Evolutionary conservation across 2,113 vertebrate genomes (phyloP).

Genomic region (Carlito syrichta): DNA sequence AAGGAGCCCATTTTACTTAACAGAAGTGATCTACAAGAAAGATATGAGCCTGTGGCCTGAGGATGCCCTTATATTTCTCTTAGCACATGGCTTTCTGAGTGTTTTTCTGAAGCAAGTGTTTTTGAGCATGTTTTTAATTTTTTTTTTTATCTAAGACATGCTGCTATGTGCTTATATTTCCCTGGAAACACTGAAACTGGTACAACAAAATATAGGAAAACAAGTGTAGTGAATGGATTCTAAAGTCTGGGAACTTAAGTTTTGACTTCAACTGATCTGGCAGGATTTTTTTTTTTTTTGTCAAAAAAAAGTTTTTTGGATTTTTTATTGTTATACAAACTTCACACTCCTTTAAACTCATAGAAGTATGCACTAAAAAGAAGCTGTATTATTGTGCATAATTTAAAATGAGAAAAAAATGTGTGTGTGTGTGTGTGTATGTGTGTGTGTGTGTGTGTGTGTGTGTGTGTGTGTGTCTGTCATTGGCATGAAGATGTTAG

Average conservation of each 20-base stretch:
- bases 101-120: not conserved
- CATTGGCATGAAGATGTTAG: not conserved
- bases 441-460: not conserved
- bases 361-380: not conserved
- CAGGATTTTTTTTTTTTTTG: not conserved
- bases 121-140: not conserved
- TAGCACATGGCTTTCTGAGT: not conserved
- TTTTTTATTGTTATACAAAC: not conserved
- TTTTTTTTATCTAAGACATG: not conserved
- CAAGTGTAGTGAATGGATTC: not conserved
- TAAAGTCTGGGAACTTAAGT: not conserved
- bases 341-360: not conserved
- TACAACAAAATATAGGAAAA: not conserved
- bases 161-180: not conserved
- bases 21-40: not conserved
- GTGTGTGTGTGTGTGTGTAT: not conserved
- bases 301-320: not conserved
- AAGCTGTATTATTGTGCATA: not conserved
- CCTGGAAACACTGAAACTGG: not conserved
- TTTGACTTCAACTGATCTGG: not conserved
- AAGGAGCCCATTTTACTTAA: not conserved
- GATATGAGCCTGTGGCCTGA: not conserved
- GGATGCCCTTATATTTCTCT: not conserved
- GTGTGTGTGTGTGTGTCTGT: not conserved
- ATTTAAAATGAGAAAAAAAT: no score